phyloP scores from a whole-genome alignment of 2,888 invertebrate species.

The Xestia ashworthii region DNA sequence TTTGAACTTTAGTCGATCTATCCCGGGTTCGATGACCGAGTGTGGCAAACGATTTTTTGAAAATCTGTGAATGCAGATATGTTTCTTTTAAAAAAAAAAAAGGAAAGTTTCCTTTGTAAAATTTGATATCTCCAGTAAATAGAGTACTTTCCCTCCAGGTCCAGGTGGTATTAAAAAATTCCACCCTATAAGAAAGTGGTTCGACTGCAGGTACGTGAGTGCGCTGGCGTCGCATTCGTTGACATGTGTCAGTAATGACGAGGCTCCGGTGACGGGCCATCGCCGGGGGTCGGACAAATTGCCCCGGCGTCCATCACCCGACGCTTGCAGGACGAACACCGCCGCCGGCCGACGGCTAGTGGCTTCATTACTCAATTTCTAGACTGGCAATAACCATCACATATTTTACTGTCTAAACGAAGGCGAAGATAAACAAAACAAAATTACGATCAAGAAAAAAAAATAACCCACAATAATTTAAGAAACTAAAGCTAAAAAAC shows the following conservation, averaged over 20 bases:
- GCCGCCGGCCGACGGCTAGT: conserved; percentile 54
- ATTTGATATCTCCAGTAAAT: no score
- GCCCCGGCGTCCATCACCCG: conserved; percentile 74
- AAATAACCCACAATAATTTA: background rate
- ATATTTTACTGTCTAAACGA: background rate
- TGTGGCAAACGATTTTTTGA: no score
- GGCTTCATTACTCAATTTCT: conserved; percentile 61
- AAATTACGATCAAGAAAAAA: background rate
- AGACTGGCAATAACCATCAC: background rate
- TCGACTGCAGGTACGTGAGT: background rate
- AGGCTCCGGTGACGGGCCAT: conserved; percentile 28
- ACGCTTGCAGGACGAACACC: conserved; percentile 68
- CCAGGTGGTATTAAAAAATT: no score
- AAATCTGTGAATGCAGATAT: no score
- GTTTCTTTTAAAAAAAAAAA: no score
- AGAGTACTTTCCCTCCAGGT: no score
- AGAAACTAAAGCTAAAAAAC: background rate
- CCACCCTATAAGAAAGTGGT: background rate
- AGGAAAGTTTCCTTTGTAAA: no score
- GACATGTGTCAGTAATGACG: conserved; percentile 26
- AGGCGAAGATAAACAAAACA: background rate
- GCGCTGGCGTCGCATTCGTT: background rate
- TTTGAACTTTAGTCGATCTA: no score
- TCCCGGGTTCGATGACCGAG: no score
- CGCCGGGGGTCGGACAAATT: conserved; percentile 67